Conservation (phyloP, 2,888 invertebrate species). For the Sinohyriopsis cumingii region DNA sequence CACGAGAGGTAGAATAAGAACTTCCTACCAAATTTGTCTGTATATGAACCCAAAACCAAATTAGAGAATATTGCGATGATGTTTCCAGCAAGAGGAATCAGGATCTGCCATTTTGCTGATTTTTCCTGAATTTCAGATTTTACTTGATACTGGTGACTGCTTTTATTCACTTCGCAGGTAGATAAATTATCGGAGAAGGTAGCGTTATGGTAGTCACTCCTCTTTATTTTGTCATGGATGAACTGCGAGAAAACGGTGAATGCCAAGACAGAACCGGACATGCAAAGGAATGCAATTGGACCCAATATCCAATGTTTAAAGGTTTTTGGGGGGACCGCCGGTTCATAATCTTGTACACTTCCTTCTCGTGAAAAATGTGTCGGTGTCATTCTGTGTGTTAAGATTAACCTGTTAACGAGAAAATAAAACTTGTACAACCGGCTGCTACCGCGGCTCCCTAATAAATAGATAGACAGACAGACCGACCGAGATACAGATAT, state of each 20-base stretch:
- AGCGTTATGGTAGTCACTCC: slow-evolving; percentile 17
- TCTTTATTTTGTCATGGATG: slow-evolving; percentile 22
- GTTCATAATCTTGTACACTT: too few species aligned
- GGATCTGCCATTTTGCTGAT: slow-evolving; percentile 30
- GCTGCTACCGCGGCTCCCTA: too few species aligned
- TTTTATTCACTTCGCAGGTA: slow-evolving; percentile 16
- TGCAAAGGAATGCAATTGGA: slow-evolving; percentile 16
- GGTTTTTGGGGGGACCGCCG: too few species aligned
- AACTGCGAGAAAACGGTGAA: slow-evolving; percentile 22
- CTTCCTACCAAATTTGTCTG: slow-evolving; percentile 40
- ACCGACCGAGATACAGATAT: too few species aligned
- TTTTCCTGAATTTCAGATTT: slow-evolving; percentile 26
- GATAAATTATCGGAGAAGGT: slow-evolving; percentile 13
- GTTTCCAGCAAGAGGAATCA: slow-evolving; percentile 23
- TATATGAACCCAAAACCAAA: slow-evolving; percentile 31
- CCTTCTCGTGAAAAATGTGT: too few species aligned
- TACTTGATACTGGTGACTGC: slow-evolving; percentile 6
- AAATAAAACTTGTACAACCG: too few species aligned
- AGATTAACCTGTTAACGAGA: too few species aligned
- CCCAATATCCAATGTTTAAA: slow-evolving; percentile 13
- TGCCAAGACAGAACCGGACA: slow-evolving; percentile 15
- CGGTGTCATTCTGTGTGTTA: too few species aligned
- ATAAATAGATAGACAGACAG: too few species aligned
- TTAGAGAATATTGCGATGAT: slow-evolving; percentile 24
- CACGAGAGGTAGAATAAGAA: slow-evolving; percentile 27